Evolutionary conservation across 2,888 invertebrate species (phyloP), one percentile per base, ranked within the genome.

Genomic region (Scaptomyza cyrtandrae): DNA sequence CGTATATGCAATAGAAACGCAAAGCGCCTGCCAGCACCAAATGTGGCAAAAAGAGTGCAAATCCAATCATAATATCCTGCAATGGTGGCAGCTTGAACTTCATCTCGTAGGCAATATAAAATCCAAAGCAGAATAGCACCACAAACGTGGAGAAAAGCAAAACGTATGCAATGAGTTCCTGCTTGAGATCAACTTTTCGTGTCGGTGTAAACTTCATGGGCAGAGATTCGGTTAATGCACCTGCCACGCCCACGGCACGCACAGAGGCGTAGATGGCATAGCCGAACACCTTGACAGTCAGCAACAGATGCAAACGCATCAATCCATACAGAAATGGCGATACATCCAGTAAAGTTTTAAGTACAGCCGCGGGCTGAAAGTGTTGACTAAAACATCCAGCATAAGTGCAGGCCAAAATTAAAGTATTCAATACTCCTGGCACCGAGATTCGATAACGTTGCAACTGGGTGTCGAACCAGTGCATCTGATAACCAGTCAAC

Each of bases 11-110:
- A 35, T 75, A 89, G n/a, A 86, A 54, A 13, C 78, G 68, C 33
- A 86, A 11, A 1, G 84, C 64, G 1, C 89, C 87, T 6, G 85
- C 87, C 2, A 91, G 59, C 6, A 79, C 59, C 29, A 88, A 71
- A 35, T 91, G 92, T 0, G 91, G 91, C 39, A 91, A 57, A 43
- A 90, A 90, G 13, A 91, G 71, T 0, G 90, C 92, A 11, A 70
- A 9, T 5, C 69, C 80, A 5, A 90, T 74, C 82, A 91, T 86
- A 7, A 80, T 63, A 27, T 90, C 82, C 41, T 87, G 78, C 6
- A 88, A 53, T 0, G 91, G 86, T 7, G 91, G 91, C 63, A 86
- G 29, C 58, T 79, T 71, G 58, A 91, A 91, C 9, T 90, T 62
- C 79, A 91, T 78, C 62, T 91, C 87, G 16, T 82, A 85, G 45